Evolutionary conservation across 2,888 invertebrate species (phyloP), one percentile per base, ranked within the genome.

Genomic region (Chrysomela aeneicollis): DNA sequence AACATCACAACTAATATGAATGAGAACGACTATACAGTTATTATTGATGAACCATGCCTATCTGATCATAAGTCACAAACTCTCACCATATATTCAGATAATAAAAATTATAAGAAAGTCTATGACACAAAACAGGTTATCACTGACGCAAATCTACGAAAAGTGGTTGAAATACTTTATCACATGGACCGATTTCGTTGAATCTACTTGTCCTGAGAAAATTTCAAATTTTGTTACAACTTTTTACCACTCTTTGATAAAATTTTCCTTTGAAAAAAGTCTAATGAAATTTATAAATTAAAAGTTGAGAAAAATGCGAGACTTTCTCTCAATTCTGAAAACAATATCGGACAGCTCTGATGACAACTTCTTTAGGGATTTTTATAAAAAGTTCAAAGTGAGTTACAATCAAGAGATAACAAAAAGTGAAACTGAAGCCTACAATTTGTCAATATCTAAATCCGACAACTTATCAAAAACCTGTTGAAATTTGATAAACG

Each of bases 41-140:
- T 26, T 22, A 52, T 52, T 52, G 52, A 52, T 15, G 52, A 52
- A 52, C 30, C 52, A 52, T 52, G 52, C 17, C 18, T 18, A 52
- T 30, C 18, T 52, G 26, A 52, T 15, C 32, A 30, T 52, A 52
- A 52, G 52, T 52, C 52, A 22, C 52, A 52, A 51, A 51, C 22
- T 1, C 51, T 51, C 51, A 51, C 26, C 30, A 51, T 51, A n/a
- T 51, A 51, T n/a, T n/a, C n/a, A n/a, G 26, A 51, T 26, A 22
- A 9, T 21, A 22, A 51, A 5, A 51, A 51, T 51, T 6, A 51
- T 2, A 15, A 51, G 22, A 42, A 6, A 6, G 42, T 42, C n/a
- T 6, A 15, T 42, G 22, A n/a, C n/a, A n/a, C n/a, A n/a, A n/a
- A n/a, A 49, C 6, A 10, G 6, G 6, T 35, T 35, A 10, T 9